These are phyloP conservation scores for Ryuthela nishihirai DNA, from an alignment of 2,888 invertebrate genomes.

Conservation along the genomic window DNA sequence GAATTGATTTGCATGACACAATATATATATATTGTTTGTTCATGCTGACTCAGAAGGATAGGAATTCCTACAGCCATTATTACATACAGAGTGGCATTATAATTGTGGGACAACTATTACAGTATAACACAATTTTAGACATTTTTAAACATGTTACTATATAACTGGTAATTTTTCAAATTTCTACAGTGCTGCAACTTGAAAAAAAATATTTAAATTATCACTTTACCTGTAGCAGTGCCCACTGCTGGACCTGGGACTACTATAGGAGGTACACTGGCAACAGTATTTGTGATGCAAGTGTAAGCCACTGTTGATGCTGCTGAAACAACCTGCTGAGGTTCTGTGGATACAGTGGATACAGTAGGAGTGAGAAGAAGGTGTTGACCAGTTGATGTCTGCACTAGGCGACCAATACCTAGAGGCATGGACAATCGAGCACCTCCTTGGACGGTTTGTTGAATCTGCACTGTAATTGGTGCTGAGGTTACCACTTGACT, in stretches of 20 bases:
- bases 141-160: no score
- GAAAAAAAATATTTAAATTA: no score
- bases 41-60: no score
- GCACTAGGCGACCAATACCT: constrained; percentile 55
- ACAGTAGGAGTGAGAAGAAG: constrained; percentile 59
- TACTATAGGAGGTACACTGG: constrained; percentile 6
- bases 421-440: not conserved
- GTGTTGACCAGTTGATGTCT: constrained; percentile 67
- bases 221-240: constrained; percentile 21
- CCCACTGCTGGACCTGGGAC: constrained; percentile 13
- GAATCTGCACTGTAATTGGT: constrained; percentile 42
- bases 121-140: no score
- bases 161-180: no score
- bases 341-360: constrained; percentile 9
- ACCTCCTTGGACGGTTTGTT: constrained; percentile 50
- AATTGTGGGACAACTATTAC: no score
- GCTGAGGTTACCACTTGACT: not conserved
- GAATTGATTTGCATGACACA: no score
- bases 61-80: no score
- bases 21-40: no score
- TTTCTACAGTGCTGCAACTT: no score
- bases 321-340: constrained; percentile 3
- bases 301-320: not conserved
- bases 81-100: no score
- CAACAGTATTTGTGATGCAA: not conserved